Percentiles rank a stretch among this genome's conserved stretches.
These are phyloP conservation scores for Chrysocyon brachyurus DNA, from an alignment of 2,797 vertebrate species.

Conservation along the genomic window DNA sequence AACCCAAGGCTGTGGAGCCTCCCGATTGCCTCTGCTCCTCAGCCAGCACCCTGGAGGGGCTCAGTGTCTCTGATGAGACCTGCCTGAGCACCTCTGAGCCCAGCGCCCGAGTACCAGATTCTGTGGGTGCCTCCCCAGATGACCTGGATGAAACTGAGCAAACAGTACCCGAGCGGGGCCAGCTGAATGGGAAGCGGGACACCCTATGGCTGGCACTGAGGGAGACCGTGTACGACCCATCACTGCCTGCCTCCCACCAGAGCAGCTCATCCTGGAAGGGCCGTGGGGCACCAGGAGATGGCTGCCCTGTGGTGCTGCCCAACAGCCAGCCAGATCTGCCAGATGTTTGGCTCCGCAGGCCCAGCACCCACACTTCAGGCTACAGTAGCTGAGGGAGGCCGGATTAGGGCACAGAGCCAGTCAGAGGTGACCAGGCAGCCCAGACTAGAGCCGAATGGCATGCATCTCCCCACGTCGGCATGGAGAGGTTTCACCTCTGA, in stretches of 20 bases:
- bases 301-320: conserved; percentile 93
- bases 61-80: conserved; percentile 95
- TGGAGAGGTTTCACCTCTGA: conserved; percentile 40
- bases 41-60: conserved; percentile 94
- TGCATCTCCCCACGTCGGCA: conserved; percentile 12
- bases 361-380: conserved; percentile 88
- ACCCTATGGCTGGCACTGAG: conserved; percentile 95
- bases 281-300: conserved; percentile 90
- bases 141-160: conserved; percentile 86
- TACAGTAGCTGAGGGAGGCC: conserved; percentile 86
- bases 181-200: conserved; percentile 96
- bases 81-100: conserved; percentile 94
- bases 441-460: conserved; percentile 69
- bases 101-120: conserved; percentile 84
- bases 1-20: conserved; percentile 77
- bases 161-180: conserved; percentile 91
- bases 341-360: conserved; percentile 98
- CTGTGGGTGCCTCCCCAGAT: conserved; percentile 88
- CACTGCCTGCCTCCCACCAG: conserved; percentile 88
- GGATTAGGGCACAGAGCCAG: not conserved
- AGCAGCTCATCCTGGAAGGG: conserved; percentile 91
- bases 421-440: not conserved
- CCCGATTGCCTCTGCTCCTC: conserved; percentile 89
- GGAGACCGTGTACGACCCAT: conserved; percentile 94
- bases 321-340: conserved; percentile 98